Evolutionary conservation across 2,888 invertebrate species (phyloP), one percentile per base, ranked within the genome.

Genomic region (Napeogenes inachia): DNA sequence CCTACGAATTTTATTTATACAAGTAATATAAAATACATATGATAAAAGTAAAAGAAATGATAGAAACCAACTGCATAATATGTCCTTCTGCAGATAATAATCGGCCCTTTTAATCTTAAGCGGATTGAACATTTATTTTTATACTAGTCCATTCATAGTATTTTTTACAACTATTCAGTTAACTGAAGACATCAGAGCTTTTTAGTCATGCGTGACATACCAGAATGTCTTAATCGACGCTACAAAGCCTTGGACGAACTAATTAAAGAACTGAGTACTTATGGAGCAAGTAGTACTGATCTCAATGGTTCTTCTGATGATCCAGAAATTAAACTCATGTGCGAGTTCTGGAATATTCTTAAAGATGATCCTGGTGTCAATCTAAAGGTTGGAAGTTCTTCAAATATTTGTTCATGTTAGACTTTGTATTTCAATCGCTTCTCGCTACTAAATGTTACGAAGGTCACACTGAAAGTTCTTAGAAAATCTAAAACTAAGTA

Each of bases 341-440:
- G 85, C 63, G 75, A 87, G 33, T 84, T 89, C 63, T 89, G 89
- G 89, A 80, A 82, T 46, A 84, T 85, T 63, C 75, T 87, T 2
- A 81, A 86, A 66, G 80, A 85, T 63, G 78, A 87, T 60, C 85
- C 87, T 1, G 71, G 80, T 59, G 81, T 78, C 63, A 73, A 87
- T 69, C 65, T 85, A 2, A 72, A 73, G 74, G 88, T 87, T 71
- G 60, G 70, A 68, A 54, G 33, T 35, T 35, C 10, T 35, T 30
- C 13, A 10, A n/a, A 35, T n/a, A 33, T 21, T 32, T 45, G 6
- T 54, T 54, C 5, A 8, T 45, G 42, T 10, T 21, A 21, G n/a
- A n/a, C n/a, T 8, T 10, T 32, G 30, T 8, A 21, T 21, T 21
- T 21, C 21, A 21, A 0, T 21, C 21, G 21, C 21, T 21, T 21